Evolutionary conservation across 2,797 vertebrate species (phyloP), one percentile per base, ranked within the genome.

Genomic region (Coluber constrictor): DNA sequence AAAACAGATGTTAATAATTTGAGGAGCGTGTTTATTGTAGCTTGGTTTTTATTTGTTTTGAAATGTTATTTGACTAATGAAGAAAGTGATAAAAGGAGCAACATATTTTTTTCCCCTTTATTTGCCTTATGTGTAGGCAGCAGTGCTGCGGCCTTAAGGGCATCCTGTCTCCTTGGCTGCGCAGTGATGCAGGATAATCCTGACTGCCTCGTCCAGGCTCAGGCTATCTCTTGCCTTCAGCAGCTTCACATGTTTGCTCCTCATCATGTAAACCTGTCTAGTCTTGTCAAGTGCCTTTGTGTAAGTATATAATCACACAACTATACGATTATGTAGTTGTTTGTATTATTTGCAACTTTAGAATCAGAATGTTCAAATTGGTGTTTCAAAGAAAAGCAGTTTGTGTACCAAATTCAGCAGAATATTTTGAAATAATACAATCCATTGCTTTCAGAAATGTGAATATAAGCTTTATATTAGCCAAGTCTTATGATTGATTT

Each of bases 161-260:
- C 97, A 66, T 98, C 98, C 47, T 99, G 98, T 93, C 98, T 99
- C 83, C 93, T 98, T 94, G 98, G 98, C 88, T 99, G 98, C 95
- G 97, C 96, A 8, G 98, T 99, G 96, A 99, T 99, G 98, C 98
- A 99, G 95, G 98, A 98, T 94, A 97, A 97, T 95, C 97, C 98
- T 0, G 98, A 98, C 97, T 98, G 98, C 94, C 97, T 99, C 94
- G 98, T 99, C 63, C 98, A 99, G 97, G 98, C 99, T 92, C 98
- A 98, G 95, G 98, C 98, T 92, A 98, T 99, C 94, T 98, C 98
- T 94, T 99, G 99, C 95, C 98, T 99, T 96, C 99, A 99, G 97
- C 99, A 99, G 97, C 98, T 99, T 93, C 99, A 99, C 97, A 98
- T 99, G 99, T 99, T 99, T 97, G 98, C 98, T 54, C 99, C 99